phyloP scores from a whole-genome alignment of 2,888 invertebrate genomes.

The Muschampia plurimacula region DNA sequence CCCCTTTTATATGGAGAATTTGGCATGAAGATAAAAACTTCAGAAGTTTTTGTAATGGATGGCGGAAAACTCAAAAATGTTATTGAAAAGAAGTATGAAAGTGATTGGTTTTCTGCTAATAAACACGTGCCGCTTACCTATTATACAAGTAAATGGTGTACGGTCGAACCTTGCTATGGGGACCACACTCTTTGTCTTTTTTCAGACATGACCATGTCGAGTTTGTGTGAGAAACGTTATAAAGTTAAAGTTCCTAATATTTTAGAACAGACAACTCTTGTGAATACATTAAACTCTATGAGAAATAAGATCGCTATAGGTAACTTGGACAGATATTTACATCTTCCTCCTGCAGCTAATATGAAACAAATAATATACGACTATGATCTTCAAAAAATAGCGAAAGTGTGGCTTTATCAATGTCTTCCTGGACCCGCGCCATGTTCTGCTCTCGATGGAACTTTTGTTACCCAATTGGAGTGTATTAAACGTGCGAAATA shows the following conservation, averaged over 20 bases:
- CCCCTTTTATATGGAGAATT: constrained; percentile 68
- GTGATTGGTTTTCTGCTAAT: constrained; percentile 17
- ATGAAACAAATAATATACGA: constrained; percentile 78
- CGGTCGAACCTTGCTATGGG: constrained; percentile 69
- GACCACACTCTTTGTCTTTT: constrained; percentile 79
- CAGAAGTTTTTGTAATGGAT: constrained; percentile 62
- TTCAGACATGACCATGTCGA: constrained; percentile 54
- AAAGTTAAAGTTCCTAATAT: constrained; percentile 57
- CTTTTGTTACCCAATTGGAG: constrained; percentile 70
- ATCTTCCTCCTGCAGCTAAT: constrained; percentile 71
- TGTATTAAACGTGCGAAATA: constrained; percentile 68
- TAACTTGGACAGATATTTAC: constrained; percentile 56
- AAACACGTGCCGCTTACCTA: constrained; percentile 31
- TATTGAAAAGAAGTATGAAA: constrained; percentile 45
- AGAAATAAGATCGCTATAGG: constrained; percentile 73
- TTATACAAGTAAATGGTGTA: constrained; percentile 71
- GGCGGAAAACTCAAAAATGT: constrained; percentile 61
- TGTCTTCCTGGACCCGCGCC: constrained; percentile 75
- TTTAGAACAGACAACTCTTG: constrained; percentile 61
- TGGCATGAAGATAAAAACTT: constrained; percentile 46
- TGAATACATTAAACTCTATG: constrained; percentile 75
- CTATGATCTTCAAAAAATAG: constrained; percentile 70
- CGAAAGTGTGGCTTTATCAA: constrained; percentile 70
- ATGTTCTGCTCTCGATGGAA: constrained; percentile 69
- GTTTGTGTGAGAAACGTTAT: constrained; percentile 62